Conservation (phyloP, 1,140 invertebrate genomes). For the Maconellicoccus hirsutus region DNA sequence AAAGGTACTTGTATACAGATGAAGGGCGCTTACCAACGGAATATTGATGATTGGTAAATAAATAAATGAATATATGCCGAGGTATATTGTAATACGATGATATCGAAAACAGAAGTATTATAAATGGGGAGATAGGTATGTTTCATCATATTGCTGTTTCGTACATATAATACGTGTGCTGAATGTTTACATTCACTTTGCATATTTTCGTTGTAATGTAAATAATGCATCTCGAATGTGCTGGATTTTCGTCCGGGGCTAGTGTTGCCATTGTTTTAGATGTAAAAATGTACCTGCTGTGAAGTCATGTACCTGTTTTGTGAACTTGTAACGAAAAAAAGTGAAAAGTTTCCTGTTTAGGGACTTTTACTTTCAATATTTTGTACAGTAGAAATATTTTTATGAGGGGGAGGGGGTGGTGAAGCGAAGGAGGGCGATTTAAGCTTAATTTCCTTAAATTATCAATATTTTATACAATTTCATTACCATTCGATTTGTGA, state of each 20-base stretch:
- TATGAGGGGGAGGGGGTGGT: too few relatives aligned
- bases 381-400: too few relatives aligned
- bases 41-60: conserved; percentile 22
- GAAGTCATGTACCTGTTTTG: too few relatives aligned
- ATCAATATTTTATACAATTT: too few relatives aligned
- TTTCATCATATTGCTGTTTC: conserved; percentile 13
- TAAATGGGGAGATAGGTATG: conserved; percentile 21
- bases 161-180: conserved; percentile 14
- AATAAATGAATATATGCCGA: conserved; percentile 15
- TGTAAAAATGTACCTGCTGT: neutral
- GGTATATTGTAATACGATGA: conserved; percentile 21
- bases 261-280: conserved; percentile 3
- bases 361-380: too few relatives aligned
- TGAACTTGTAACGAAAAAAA: too few relatives aligned
- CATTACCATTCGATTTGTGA: too few relatives aligned
- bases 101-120: conserved; percentile 22
- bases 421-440: too few relatives aligned
- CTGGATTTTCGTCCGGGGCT: neutral
- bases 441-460: too few relatives aligned
- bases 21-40: neutral
- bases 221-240: conserved; percentile 14
- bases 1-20: neutral
- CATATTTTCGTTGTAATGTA: conserved; percentile 22
- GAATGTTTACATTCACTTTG: conserved; percentile 22
- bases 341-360: too few relatives aligned